phyloP scores from a whole-genome alignment of 2,113 vertebrate genomes.

The Catharus fuscescens region DNA sequence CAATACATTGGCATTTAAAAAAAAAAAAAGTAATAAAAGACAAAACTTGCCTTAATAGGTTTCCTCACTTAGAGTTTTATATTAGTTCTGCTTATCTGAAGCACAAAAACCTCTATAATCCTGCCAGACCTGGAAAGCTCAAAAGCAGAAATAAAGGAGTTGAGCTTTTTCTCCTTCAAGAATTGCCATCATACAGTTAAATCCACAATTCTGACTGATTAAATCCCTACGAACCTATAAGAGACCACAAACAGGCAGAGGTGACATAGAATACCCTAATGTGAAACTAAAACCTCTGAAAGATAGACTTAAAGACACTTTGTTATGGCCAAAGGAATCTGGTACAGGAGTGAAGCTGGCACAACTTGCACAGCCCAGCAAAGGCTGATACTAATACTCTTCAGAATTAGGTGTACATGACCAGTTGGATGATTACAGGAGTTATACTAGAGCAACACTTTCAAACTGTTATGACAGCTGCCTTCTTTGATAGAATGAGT shows the following conservation, averaged over 20 bases:
- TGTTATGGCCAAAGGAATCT: neutral
- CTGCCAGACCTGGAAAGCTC: neutral
- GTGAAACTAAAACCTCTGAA: neutral
- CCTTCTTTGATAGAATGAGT: neutral
- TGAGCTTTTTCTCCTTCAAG: neutral
- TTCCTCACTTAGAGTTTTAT: neutral
- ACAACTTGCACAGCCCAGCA: neutral
- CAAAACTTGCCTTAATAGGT: neutral
- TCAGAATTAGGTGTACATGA: neutral
- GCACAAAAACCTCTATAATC: neutral
- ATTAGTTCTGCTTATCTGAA: neutral
- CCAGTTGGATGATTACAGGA: accelerated
- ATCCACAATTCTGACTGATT: neutral
- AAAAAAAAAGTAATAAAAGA: neutral
- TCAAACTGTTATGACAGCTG: neutral
- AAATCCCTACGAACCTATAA: neutral
- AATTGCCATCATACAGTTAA: neutral
- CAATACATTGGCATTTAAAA: neutral
- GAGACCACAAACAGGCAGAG: neutral
- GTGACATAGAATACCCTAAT: neutral
- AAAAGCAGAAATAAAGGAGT: neutral
- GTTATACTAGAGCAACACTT: neutral
- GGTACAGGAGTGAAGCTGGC: neutral
- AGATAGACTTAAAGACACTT: neutral
- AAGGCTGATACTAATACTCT: neutral